phyloP scores from a whole-genome alignment of 30 jellyfish, hydroid and myxozoan genomes.

The Hydractinia symbiolongicarpus region DNA sequence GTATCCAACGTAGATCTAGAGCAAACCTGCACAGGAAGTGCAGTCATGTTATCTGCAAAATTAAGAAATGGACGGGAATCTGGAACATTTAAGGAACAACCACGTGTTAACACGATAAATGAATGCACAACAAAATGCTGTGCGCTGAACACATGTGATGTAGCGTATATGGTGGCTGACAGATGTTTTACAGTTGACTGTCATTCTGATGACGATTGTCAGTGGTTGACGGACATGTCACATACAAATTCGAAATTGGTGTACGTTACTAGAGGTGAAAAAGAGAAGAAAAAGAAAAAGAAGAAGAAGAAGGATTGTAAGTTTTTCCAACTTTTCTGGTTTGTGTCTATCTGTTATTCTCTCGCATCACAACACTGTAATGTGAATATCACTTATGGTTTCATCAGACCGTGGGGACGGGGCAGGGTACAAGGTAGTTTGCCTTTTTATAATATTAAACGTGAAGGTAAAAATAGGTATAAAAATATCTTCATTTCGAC shows the following conservation, averaged over 20 bases:
- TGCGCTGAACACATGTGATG: constrained; percentile 45
- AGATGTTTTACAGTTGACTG: constrained; percentile 64
- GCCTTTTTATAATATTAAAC: no score
- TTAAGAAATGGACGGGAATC: constrained; percentile 45
- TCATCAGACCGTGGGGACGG: no score
- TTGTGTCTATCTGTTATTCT: no score
- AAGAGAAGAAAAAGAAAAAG: background rate
- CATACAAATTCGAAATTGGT: constrained; percentile 9
- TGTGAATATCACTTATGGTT: no score
- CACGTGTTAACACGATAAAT: constrained; percentile 45
- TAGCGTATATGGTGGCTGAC: constrained; percentile 50
- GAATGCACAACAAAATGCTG: constrained; percentile 64
- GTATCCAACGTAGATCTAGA: background rate
- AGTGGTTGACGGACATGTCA: constrained; percentile 46
- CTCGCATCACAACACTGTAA: no score
- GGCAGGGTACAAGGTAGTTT: no score
- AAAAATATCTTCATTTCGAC: no score
- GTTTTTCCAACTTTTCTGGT: no score
- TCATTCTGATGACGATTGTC: constrained; percentile 52
- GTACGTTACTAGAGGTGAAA: constrained; percentile 20
- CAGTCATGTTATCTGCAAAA: constrained; percentile 40
- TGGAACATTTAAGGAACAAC: constrained; percentile 40
- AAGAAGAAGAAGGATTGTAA: no score
- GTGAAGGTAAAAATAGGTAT: no score
- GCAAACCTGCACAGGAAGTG: constrained; percentile 38